These are phyloP conservation scores for Geophilus truncorum DNA, from an alignment of 2,888 invertebrate genomes.

Conservation along the genomic window DNA sequence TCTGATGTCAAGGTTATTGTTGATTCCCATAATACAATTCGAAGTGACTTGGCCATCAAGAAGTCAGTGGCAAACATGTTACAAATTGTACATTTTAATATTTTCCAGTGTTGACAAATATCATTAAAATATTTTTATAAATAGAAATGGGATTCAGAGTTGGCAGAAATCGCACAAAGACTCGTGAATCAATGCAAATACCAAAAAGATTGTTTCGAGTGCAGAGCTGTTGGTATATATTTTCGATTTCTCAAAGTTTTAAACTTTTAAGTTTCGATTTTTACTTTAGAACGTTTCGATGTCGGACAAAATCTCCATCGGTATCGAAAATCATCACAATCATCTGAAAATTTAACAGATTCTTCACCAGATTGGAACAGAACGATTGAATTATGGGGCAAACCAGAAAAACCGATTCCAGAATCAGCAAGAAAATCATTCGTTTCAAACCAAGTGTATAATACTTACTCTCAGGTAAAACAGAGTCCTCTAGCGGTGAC, in stretches of 20 bases:
- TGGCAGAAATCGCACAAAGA: neutral
- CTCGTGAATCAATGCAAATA: neutral
- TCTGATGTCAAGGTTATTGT: neutral
- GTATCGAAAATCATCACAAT: neutral
- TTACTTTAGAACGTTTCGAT: neutral
- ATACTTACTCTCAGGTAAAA: neutral
- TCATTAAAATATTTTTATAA: too few relatives aligned
- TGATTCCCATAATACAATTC: neutral
- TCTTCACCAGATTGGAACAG: neutral
- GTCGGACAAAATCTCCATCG: constrained; percentile 8
- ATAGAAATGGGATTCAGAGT: constrained; percentile 28
- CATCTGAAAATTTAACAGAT: neutral
- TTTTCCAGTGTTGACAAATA: too few relatives aligned
- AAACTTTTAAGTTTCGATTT: too few relatives aligned
- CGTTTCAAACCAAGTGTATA: neutral
- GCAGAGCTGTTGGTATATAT: constrained; percentile 1
- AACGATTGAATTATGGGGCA: neutral
- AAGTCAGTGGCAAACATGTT: constrained; percentile 8
- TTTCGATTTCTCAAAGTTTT: too few relatives aligned
- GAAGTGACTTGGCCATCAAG: neutral
- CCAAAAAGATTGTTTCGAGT: neutral
- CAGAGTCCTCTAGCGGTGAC: neutral
- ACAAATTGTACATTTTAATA: constrained; percentile 1
- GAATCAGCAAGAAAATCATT: neutral
- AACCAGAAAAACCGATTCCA: neutral